Evolutionary conservation across 2,888 invertebrate genomes (phyloP), one percentile per base, ranked within the genome.

Genomic region (Plutella xylostella): DNA sequence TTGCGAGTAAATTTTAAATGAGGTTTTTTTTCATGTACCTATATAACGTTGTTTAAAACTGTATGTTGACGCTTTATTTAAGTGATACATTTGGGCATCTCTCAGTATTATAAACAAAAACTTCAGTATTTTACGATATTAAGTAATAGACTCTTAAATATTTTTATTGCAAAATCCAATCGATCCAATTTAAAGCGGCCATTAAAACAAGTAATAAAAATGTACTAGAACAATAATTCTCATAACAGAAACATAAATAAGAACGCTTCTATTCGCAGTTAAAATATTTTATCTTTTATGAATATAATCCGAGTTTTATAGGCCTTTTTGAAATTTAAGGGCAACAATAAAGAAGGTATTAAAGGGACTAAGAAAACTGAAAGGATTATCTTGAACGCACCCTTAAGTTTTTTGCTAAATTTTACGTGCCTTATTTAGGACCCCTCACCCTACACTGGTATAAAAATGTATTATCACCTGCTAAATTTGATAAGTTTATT

Each of bases 281-380:
- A 78, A 78, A 78, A 73, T 78, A 78, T 77, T 77, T 75, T 78
- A 79, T 78, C 72, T 74, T 69, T 78, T 79, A 79, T 78, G 77
- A 78, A 79, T 76, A 78, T 77, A 77, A 78, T 75, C 76, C 71
- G 45, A 58, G 63, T 72, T 76, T 78, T 77, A 76, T 66, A 60
- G 57, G 58, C 68, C 64, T 72, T 72, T 66, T 75, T 69, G 64
- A 67, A 67, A 61, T 65, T 65, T 61, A 62, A 65, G 67, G 65
- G 66, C 55, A 63, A 65, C 55, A 64, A 65, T 69, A 65, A 69
- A 69, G 65, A 61, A 60, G 63, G 63, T 61, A 67, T 74, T 69
- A 74, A 76, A 67, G 21, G 18, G 57, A 59, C 64, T 60, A 64
- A 65, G 61, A 57, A 64, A 31, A 65, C 63, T 49, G 56, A 57